phyloP scores from a whole-genome alignment of 2,113 vertebrate species.

The Echinops telfairi region DNA sequence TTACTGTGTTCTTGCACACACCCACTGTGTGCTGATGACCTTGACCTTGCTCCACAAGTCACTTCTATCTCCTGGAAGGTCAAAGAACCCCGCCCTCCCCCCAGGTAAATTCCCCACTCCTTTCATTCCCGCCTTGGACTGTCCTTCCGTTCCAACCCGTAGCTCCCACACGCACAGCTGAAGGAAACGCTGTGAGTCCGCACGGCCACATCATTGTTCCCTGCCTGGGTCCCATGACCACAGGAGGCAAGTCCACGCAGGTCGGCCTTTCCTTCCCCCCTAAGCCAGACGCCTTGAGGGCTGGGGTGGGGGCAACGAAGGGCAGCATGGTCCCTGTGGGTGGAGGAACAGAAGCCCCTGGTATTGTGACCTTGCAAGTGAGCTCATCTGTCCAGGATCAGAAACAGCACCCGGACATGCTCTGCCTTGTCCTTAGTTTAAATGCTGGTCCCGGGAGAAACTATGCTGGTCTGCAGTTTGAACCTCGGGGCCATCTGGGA shows the following conservation, averaged over 20 bases:
- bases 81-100: not conserved
- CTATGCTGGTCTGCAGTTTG: slow-evolving; percentile 70
- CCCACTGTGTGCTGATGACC: too few species aligned
- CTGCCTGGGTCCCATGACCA: too few species aligned
- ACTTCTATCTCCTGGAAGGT: accelerated
- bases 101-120: not conserved
- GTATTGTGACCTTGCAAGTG: slow-evolving; percentile 63
- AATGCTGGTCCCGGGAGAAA: slow-evolving; percentile 69
- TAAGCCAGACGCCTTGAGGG: slow-evolving; percentile 45
- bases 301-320: not conserved
- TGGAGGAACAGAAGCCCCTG: slow-evolving; percentile 49
- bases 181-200: too few species aligned
- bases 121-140: not conserved
- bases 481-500: slow-evolving; percentile 31
- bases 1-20: not conserved
- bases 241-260: not conserved
- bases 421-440: slow-evolving; percentile 56
- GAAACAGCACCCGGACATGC: slow-evolving; percentile 61
- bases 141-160: too few species aligned
- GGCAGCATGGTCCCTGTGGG: not conserved
- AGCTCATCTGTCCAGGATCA: slow-evolving; percentile 65
- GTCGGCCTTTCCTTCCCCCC: not conserved
- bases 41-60: too few species aligned
- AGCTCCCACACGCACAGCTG: too few species aligned
- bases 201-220: too few species aligned